These are phyloP conservation scores for Clusia tigrina DNA, from an alignment of 2,888 invertebrate species.

Conservation along the genomic window DNA sequence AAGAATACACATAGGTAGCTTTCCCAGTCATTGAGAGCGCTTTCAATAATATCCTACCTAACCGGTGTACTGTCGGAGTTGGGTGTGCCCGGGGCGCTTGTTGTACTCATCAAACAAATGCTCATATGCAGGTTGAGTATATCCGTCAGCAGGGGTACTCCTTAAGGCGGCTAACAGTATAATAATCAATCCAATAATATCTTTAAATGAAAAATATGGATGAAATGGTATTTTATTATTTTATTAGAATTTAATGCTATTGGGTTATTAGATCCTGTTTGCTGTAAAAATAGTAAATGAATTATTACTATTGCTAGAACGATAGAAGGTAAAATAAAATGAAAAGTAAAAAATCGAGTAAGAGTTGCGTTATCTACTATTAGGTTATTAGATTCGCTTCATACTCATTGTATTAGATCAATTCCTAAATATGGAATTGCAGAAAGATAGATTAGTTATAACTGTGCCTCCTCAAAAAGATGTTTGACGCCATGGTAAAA, in stretches of 20 bases:
- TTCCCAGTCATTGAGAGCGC: no score
- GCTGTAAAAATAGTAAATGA: conserved; percentile 64
- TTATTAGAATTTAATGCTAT: neutral
- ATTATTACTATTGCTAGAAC: conserved; percentile 3
- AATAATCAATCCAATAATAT: conserved; percentile 52
- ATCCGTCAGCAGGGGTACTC: no score
- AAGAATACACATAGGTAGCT: no score
- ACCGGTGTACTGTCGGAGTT: no score
- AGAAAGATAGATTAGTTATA: conserved; percentile 77
- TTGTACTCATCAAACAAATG: no score
- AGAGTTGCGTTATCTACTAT: no score
- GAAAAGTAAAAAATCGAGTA: conserved; percentile 27
- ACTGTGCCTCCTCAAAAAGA: conserved; percentile 81
- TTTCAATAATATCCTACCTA: no score
- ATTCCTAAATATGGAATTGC: conserved; percentile 75
- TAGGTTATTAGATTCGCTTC: conserved; percentile 73
- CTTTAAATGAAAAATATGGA: neutral
- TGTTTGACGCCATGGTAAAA: conserved; percentile 80
- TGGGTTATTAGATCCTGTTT: conserved; percentile 69
- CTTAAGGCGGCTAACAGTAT: neutral
- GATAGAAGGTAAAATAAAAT: conserved; percentile 45
- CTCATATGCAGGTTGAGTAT: no score
- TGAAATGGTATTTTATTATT: conserved; percentile 54
- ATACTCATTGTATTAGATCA: conserved; percentile 71
- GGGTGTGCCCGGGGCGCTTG: no score